Conservation (phyloP, 2,113 vertebrate species). For the Mesoclemmys tuberculata region DNA sequence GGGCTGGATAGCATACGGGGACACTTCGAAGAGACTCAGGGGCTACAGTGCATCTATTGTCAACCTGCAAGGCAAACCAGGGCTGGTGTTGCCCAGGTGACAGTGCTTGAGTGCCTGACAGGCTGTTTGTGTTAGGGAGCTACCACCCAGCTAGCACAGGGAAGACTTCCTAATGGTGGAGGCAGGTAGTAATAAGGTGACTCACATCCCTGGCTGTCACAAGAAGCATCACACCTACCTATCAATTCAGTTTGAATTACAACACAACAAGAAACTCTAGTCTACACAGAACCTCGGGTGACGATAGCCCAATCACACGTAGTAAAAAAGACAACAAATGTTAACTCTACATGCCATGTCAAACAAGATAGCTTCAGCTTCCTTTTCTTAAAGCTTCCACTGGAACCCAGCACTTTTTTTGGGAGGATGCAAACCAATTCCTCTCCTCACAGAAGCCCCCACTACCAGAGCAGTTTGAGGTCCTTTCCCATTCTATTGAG, state of each 20-base stretch:
- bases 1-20: not conserved
- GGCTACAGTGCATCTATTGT: not conserved
- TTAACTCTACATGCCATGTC: not conserved
- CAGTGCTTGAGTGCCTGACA: not conserved
- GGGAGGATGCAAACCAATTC: not conserved
- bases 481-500: not conserved
- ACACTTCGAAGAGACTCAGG: too few relatives aligned
- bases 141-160: not conserved
- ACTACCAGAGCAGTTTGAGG: accelerated
- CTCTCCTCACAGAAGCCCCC: not conserved
- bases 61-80: not conserved
- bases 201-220: not conserved
- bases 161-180: not conserved
- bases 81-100: not conserved
- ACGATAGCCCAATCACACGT: not conserved
- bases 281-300: not conserved
- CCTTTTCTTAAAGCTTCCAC: not conserved
- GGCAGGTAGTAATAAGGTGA: not conserved
- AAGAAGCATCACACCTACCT: not conserved
- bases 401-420: not conserved
- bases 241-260: not conserved
- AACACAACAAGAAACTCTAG: not conserved
- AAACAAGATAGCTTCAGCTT: not conserved
- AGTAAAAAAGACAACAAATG: not conserved
- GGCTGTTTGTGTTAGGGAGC: not conserved